Evolutionary conservation across 37 sponge, comb jelly and placozoan genomes (phyloP), one percentile per base, ranked within the genome.

Genomic region (Corticium candelabrum): DNA sequence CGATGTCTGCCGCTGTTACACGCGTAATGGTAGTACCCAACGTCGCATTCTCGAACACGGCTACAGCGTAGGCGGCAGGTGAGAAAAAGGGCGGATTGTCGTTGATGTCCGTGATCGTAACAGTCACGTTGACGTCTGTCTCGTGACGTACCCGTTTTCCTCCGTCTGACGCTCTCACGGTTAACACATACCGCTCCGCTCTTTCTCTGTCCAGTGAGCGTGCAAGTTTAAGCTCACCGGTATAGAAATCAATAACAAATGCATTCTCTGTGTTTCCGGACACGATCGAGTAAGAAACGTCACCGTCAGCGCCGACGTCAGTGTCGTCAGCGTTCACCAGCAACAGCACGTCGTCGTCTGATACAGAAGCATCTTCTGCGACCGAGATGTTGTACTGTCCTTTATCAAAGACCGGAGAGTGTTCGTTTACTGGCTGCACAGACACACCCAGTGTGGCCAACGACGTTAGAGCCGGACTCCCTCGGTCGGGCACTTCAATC

Each of bases 391-490:
- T 67, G 77, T 86, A 90, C 27, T 5, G 38, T 3, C 38, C 21
- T 40, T 38, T 27, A 38, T 74, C 34, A 56, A 90, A 90, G 27
- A n/a, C 34, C 2, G 90, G 90, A 0, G 74, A 5, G 57, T 80
- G 76, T 41, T 90, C 90, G 71, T 90, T 86, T 36, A 90, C 73
- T n/a, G 90, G 87, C 0, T 33, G 34, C 15, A 90, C 82, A 50
- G 21, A 50, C 21, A 50, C 21, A 50, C 62, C 21, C 15, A 50
- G 15, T 11, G 62, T 27, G 21, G 21, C 62, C 15, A 50, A 21
- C 15, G 62, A 11, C 21, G 62, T 27, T 27, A 27, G 62, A 21
- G 21, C 11, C 62, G 62, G 62, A 50, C 62, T 50, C 21, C 15
- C 62, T 50, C 21, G 15, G 62, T 50, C 62, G 11, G 62, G 11